Percentiles rank a stretch among this genome's conserved stretches.
Conservation (phyloP, 2,888 invertebrate genomes). For the Ethmia dodecea region DNA sequence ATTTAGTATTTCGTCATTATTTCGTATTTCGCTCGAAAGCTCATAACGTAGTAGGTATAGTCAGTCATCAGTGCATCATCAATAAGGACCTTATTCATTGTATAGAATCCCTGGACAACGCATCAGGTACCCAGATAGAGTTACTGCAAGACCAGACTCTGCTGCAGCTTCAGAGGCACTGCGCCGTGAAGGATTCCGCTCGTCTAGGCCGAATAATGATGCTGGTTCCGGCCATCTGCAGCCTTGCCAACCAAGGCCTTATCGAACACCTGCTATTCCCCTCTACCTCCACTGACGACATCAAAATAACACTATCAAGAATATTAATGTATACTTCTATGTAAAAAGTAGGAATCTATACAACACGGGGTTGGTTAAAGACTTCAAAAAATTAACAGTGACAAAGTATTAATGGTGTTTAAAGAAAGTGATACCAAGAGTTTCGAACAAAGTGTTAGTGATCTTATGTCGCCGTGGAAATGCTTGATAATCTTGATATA, state of each 20-base stretch:
- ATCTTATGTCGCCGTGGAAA: too few relatives aligned
- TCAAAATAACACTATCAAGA: constrained; percentile 43
- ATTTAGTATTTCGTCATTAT: too few relatives aligned
- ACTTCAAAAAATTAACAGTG: too few relatives aligned
- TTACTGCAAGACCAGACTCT: constrained; percentile 90
- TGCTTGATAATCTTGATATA: too few relatives aligned
- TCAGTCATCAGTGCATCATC: constrained; percentile 1
- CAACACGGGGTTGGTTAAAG: too few relatives aligned
- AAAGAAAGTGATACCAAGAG: too few relatives aligned
- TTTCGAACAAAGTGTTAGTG: too few relatives aligned
- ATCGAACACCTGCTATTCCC: constrained; percentile 86
- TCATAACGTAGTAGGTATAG: too few relatives aligned
- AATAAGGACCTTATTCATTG: constrained; percentile 14
- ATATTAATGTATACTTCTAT: constrained; percentile 48
- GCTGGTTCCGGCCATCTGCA: constrained; percentile 81
- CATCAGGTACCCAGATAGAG: constrained; percentile 64
- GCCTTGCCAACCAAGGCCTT: constrained; percentile 40
- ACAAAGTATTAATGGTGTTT: too few relatives aligned
- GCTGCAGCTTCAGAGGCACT: constrained; percentile 85
- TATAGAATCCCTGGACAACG: constrained; percentile 37
- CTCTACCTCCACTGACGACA: constrained; percentile 71
- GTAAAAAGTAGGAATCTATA: too few relatives aligned
- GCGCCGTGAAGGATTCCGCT: constrained; percentile 61
- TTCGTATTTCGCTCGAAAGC: too few relatives aligned
- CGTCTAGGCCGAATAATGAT: constrained; percentile 86